These are phyloP conservation scores for Aegypius monachus DNA, from an alignment of 2,113 vertebrate genomes.

Conservation along the genomic window DNA sequence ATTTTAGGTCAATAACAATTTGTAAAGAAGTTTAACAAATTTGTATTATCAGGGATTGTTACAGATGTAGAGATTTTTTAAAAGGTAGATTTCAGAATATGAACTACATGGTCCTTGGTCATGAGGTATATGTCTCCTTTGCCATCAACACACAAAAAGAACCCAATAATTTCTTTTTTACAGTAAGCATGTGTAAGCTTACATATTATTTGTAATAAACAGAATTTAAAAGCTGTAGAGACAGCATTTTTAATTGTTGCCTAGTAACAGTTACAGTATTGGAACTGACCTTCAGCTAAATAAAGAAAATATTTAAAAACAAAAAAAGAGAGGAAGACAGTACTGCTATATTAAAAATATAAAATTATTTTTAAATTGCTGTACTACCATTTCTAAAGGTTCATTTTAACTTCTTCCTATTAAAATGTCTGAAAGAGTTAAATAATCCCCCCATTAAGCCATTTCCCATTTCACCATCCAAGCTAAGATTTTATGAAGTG, in stretches of 20 bases:
- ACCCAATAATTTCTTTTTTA: neutral
- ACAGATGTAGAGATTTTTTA: neutral
- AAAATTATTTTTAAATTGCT: neutral
- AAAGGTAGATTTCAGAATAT: neutral
- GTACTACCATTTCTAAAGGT: neutral
- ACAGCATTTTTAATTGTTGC: constrained; percentile 69
- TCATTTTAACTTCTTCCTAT: neutral
- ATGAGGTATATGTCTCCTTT: neutral
- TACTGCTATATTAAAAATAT: neutral
- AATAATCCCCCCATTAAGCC: neutral
- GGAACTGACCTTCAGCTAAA: constrained; percentile 30
- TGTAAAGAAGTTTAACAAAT: neutral
- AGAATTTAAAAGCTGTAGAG: constrained; percentile 33
- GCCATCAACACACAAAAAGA: neutral
- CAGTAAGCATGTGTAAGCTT: neutral
- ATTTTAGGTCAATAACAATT: neutral
- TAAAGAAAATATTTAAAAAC: constrained; percentile 8
- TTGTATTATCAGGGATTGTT: neutral
- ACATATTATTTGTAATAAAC: constrained; percentile 19
- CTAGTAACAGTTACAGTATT: constrained; percentile 63
- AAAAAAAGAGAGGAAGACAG: neutral
- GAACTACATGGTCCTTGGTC: neutral
- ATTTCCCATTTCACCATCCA: constrained; percentile 9
- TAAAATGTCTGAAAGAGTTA: neutral
- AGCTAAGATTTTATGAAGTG: constrained; percentile 17